Percentiles rank a stretch among this genome's conserved stretches.
Conservation (phyloP, 2,797 vertebrate genomes). For the Triplophysa bombifrons region DNA sequence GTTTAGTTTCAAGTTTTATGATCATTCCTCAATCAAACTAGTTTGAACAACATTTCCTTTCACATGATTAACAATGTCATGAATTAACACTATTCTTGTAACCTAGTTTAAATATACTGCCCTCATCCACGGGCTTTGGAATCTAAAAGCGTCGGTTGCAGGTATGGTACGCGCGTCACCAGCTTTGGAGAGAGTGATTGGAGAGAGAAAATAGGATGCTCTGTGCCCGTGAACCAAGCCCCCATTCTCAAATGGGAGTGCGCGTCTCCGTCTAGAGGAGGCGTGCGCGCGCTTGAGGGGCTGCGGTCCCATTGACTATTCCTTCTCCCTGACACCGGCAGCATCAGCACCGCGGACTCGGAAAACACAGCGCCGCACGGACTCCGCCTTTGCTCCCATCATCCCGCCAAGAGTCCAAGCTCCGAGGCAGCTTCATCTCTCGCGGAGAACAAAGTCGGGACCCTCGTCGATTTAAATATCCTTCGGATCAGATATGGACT, state of each 20-base stretch:
- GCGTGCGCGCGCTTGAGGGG: constrained; percentile 80
- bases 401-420: constrained; percentile 56
- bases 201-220: constrained; percentile 50
- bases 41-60: too few relatives aligned
- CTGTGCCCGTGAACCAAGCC: constrained; percentile 69
- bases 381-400: constrained; percentile 58
- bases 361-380: constrained; percentile 62
- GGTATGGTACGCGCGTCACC: constrained; percentile 64
- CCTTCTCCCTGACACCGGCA: constrained; percentile 83
- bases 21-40: too few relatives aligned
- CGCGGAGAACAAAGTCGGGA: constrained; percentile 59
- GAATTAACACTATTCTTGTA: background rate
- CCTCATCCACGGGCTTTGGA: background rate
- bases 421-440: constrained; percentile 53
- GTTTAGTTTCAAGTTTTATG: too few relatives aligned
- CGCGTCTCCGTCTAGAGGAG: constrained; percentile 72
- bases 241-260: constrained; percentile 83
- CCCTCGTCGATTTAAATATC: constrained; percentile 49
- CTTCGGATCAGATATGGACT: constrained; percentile 80
- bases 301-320: constrained; percentile 87
- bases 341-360: constrained; percentile 64
- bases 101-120: background rate
- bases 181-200: constrained; percentile 61
- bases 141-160: constrained; percentile 25
- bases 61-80: too few relatives aligned